Percentiles rank a stretch among this genome's conserved stretches.
phyloP scores from a whole-genome alignment of 2,797 vertebrate species.

The Pangasius krempfi region DNA sequence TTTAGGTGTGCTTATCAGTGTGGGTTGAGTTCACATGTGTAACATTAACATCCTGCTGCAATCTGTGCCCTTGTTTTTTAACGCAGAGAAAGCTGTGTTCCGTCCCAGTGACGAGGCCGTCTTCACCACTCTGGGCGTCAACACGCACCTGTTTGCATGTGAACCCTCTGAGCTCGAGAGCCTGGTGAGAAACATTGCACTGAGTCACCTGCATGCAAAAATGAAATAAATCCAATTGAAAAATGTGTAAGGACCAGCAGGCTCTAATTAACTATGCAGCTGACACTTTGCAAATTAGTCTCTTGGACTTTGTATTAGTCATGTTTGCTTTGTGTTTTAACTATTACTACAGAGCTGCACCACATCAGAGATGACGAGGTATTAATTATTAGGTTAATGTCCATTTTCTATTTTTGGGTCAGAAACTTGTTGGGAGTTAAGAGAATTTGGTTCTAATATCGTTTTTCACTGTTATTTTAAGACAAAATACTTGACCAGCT shows the following conservation, averaged over 20 bases:
- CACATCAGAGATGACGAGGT: neutral
- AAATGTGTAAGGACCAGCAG: slow-evolving; percentile 8
- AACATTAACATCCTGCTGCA: slow-evolving; percentile 2
- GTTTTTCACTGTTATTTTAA: neutral
- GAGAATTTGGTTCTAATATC: neutral
- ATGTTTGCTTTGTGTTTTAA: neutral
- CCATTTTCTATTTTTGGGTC: neutral
- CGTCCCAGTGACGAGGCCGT: slow-evolving; percentile 94
- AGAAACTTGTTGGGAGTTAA: neutral
- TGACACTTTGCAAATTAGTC: neutral
- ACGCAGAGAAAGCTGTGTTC: slow-evolving; percentile 89
- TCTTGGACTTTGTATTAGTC: neutral
- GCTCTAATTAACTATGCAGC: neutral
- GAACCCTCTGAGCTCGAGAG: slow-evolving; percentile 84
- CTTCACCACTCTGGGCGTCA: slow-evolving; percentile 95
- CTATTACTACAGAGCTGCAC: neutral
- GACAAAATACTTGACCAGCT: neutral
- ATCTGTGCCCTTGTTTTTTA: slow-evolving; percentile 34
- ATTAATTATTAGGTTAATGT: neutral
- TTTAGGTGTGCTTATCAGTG: slow-evolving; percentile 3
- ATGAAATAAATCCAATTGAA: neutral
- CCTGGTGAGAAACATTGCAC: slow-evolving; percentile 78
- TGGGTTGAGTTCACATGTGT: slow-evolving; percentile 17
- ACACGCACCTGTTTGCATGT: slow-evolving; percentile 95
- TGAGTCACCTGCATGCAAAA: slow-evolving; percentile 24